Base-by-base conservation (phyloP, 2,888 invertebrate genomes). In the Scaptomyza caliginosa region DNA sequence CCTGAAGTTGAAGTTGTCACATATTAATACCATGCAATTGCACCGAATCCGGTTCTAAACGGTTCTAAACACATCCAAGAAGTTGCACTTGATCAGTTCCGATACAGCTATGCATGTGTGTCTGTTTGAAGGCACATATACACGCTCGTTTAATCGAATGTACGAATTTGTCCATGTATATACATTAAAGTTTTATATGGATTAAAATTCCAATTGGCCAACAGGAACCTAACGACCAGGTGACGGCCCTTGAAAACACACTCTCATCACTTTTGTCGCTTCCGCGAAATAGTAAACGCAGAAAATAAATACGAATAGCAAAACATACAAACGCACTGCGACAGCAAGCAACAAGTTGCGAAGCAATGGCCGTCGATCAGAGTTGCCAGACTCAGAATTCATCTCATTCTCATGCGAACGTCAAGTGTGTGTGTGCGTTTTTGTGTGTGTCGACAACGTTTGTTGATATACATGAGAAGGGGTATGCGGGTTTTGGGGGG, bases 311-410 rank as follows among this genome's bases (percentile, higher is more conserved):
- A 68, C 34, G 51, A 63, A 70, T 57, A 59, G 60, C 57, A 55
- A 75, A 70, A 63, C 39, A 74, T 49, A 67, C 62, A 67, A 42
- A 79, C 65, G 55, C 67, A 62, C 59, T 65, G 70, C 64, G 75
- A 69, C 73, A 74, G 67, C 73, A 65, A 81, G 86, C 81, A 81
- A 81, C 81, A 86, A 81, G 81, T 81, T 81, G 85, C 77, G 67
- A 80, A 84, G 85, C 83, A 81, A 81, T 80, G 80, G 80, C 80
- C 80, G 80, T 79, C 78, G 77, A 74, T 65, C 57, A 81, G 86
- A 72, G 86, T 81, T 81, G 81, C 84, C 86, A 74, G 68, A 74
- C 72, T 64, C 23, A 64, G 69, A 73, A 73, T 79, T 70, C 75
- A 70, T 75, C 66, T 60, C 28, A 52, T 65, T 54, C 42, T 52